phyloP scores from a whole-genome alignment of 2,888 invertebrate species.

The Nomada hirtipes region DNA sequence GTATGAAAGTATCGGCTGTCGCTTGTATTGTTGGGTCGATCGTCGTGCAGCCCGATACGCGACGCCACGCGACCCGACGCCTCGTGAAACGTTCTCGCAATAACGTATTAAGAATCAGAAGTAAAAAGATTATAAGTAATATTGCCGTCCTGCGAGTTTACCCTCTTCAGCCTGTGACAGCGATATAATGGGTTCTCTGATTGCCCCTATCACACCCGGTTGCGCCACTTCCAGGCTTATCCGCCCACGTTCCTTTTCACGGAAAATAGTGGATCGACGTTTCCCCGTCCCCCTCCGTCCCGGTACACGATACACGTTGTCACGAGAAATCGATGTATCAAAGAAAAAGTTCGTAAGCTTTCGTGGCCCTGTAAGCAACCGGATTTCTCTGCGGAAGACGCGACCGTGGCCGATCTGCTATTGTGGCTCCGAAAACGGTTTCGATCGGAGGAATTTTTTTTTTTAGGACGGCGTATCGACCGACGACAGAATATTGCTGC shows the following conservation, averaged over 20 bases:
- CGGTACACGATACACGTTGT: conserved; percentile 58
- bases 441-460: neutral
- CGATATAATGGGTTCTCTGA: conserved; percentile 68
- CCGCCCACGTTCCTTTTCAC: conserved; percentile 62
- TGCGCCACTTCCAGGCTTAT: conserved; percentile 70
- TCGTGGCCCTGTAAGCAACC: conserved; percentile 5
- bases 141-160: conserved; percentile 52
- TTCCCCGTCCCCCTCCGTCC: conserved; percentile 5
- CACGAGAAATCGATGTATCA: conserved; percentile 56
- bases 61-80: neutral
- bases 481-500: neutral
- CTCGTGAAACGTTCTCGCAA: conserved; percentile 36
- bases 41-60: neutral
- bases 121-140: conserved; percentile 62
- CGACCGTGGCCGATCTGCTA: conserved; percentile 1
- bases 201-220: conserved; percentile 70
- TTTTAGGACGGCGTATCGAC: neutral
- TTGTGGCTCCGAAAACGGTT: neutral
- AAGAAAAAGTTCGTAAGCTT: conserved; percentile 40
- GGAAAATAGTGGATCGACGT: conserved; percentile 67
- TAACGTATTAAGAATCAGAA: conserved; percentile 59
- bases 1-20: neutral
- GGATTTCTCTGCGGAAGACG: conserved; percentile 7
- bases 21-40: neutral
- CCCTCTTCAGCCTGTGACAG: conserved; percentile 64